Base-by-base conservation (phyloP, 2,113 vertebrate genomes). In the Nasalis larvatus region DNA sequence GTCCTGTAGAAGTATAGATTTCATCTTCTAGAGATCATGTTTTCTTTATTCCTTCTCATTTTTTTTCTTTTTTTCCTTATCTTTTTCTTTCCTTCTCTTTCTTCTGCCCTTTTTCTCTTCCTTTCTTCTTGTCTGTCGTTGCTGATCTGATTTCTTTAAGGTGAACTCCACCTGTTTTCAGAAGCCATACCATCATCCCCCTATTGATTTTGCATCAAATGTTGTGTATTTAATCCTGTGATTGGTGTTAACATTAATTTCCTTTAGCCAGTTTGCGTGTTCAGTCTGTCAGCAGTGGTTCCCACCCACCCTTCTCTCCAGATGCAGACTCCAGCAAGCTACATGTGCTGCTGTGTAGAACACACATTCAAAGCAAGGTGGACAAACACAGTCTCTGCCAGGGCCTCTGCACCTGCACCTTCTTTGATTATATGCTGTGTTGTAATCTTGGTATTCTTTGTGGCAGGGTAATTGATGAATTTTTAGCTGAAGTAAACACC, bases 191-290 rank as follows among this genome's bases (percentile, higher is more conserved):
- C 16, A 3, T 90, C 47, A 47, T 42, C 45, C 3, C 76, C 52
- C 52, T 68, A 7, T 71, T 94, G 66, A 71, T 73, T 88, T 90
- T 80, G 37, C 58, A 88, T 23, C 40, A 82, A 37, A 40, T 93
- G 63, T 54, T 90, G 5, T 82, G 8, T 52, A 81, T 47, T 71
- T 90, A 95, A 89, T 82, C 42, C 58, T 89, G 8, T 93, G 78
- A 92, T 81, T 92, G n/a, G 30, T 92, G 85, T 94, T 90, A 86
- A 47, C 37, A 30, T 90, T 85, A 91, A 82, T 86, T 93, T 94
- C 30, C 42, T 86, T 96, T 42, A 89, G 63, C 47, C 49, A 60
- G 40, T 77, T 91, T 69, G 30, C 25, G 2, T n/a, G 12, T 90
- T 95, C 47, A 68, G 58, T 3, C 6, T 4, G 3, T 74, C 1